phyloP scores from a whole-genome alignment of 2,888 invertebrate species.

The Acrobasis suavella region DNA sequence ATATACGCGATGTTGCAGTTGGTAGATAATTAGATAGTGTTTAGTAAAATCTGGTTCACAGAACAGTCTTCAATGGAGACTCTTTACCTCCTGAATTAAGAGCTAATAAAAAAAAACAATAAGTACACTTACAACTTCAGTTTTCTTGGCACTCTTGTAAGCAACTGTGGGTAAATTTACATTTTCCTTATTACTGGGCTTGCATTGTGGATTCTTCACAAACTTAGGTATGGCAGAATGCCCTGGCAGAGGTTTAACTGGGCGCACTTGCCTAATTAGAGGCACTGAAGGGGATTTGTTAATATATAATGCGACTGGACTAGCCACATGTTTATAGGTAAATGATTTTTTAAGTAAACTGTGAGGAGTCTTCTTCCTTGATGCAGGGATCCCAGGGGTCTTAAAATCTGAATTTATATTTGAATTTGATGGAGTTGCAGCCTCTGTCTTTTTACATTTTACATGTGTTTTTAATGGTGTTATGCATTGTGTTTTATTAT shows the following conservation, averaged over 20 bases:
- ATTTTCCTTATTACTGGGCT: slow-evolving; percentile 56
- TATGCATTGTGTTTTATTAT: slow-evolving; percentile 5
- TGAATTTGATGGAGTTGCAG: slow-evolving; percentile 37
- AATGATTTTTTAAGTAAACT: slow-evolving; percentile 49
- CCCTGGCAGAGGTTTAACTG: slow-evolving; percentile 54
- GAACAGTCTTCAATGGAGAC: too few species aligned
- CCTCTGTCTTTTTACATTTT: slow-evolving; percentile 27
- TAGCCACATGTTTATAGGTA: slow-evolving; percentile 57
- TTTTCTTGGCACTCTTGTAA: slow-evolving; percentile 63
- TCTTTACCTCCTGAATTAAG: background rate
- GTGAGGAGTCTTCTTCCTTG: slow-evolving; percentile 42
- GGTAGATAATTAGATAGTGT: too few species aligned
- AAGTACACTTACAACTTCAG: slow-evolving; percentile 54
- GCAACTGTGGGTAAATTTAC: slow-evolving; percentile 53
- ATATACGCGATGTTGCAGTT: too few species aligned
- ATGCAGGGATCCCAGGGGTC: slow-evolving; percentile 38
- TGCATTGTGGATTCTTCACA: slow-evolving; percentile 36
- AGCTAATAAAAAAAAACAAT: slow-evolving; percentile 3
- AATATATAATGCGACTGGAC: slow-evolving; percentile 69
- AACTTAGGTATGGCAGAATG: slow-evolving; percentile 57
- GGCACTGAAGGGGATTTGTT: slow-evolving; percentile 59
- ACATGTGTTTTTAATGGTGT: slow-evolving; percentile 42
- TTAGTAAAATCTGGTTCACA: too few species aligned
- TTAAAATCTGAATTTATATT: slow-evolving; percentile 26
- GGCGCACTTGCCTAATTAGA: slow-evolving; percentile 56